Base-by-base conservation (phyloP, 2,888 invertebrate genomes). In the Drosophila mettleri region DNA sequence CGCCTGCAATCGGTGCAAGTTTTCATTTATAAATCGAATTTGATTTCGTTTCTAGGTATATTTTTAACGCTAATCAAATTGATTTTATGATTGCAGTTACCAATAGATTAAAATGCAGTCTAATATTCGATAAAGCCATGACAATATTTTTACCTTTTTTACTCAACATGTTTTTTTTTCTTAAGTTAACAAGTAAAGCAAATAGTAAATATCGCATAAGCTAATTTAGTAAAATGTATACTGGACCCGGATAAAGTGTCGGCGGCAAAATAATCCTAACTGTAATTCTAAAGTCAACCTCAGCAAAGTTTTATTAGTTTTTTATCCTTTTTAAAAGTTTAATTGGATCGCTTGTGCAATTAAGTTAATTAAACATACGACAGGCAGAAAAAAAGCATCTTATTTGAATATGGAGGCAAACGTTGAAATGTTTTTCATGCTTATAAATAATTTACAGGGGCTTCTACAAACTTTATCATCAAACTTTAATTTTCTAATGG, bases 321-420 rank as follows among this genome's bases (percentile, higher is more conserved):
- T 66, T 53, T 34, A 55, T 43, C 52, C 58, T 49, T 58, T 65
- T 41, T 18, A 34, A 49, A 74, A 82, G 71, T 78, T 85, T 63
- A 74, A 85, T 74, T 81, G 71, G 54, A 60, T 55, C 63, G 57
- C 55, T 22, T 33, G 18, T 22, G 71, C 55, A 69, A 80, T 86
- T 80, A 83, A 69, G 80, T 66, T 83, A 75, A 80, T 86, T 80
- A 83, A 86, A 67, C 62, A 72, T 54, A 41, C 34, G 36, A 61
- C 43, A 60, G 63, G 67, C 60, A 55, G 52, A 18, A 48, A 85
- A 74, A 66, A 38, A 34, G 53, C 60, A 49, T 43, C 22, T 58
- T 58, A 38, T 74, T 74, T 53, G 41, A 74, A 78, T 74, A 60
- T 74, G 46, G 54, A 58, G 41, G 33, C 51, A 72, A 58, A 14